Percentiles rank a stretch among this genome's conserved stretches.
Conservation (phyloP, 2,113 vertebrate species). For the Gallinago paraguaiae region DNA sequence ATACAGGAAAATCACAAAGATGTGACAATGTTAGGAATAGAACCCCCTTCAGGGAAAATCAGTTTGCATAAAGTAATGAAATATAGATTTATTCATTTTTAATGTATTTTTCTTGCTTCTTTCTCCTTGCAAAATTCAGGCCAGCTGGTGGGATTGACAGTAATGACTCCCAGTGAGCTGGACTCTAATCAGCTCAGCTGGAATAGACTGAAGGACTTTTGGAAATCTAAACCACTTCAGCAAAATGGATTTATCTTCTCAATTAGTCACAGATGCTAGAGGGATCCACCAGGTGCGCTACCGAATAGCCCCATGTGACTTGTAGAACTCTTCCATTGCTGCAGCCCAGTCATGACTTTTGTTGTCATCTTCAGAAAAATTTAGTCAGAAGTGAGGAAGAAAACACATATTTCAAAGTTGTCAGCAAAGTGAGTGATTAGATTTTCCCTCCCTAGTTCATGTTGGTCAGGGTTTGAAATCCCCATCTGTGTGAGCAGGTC, state of each 20-base stretch:
- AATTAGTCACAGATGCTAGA: conserved; percentile 54
- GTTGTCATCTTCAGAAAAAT: background rate
- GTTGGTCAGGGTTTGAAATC: background rate
- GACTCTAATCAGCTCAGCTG: conserved; percentile 65
- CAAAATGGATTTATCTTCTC: conserved; percentile 67
- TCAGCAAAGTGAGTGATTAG: background rate
- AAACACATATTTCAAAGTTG: background rate
- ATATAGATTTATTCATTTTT: conserved; percentile 56
- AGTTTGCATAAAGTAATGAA: conserved; percentile 43
- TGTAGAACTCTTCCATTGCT: background rate
- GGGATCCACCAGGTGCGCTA: conserved; percentile 51
- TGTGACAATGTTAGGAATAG: background rate
- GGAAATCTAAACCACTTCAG: conserved; percentile 50
- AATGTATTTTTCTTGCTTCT: conserved; percentile 44
- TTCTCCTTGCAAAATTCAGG: conserved; percentile 50
- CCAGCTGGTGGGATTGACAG: conserved; percentile 64
- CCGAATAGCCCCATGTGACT: background rate
- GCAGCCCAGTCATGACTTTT: background rate
- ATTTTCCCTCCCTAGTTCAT: background rate
- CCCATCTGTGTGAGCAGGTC: background rate
- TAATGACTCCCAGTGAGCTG: conserved; percentile 69
- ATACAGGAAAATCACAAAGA: background rate
- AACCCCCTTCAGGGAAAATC: background rate
- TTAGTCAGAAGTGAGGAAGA: background rate
- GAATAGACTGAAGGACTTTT: conserved; percentile 58